Evolutionary conservation across 1,140 invertebrate genomes (phyloP).

Genomic region (Ooceraea biroi): DNA sequence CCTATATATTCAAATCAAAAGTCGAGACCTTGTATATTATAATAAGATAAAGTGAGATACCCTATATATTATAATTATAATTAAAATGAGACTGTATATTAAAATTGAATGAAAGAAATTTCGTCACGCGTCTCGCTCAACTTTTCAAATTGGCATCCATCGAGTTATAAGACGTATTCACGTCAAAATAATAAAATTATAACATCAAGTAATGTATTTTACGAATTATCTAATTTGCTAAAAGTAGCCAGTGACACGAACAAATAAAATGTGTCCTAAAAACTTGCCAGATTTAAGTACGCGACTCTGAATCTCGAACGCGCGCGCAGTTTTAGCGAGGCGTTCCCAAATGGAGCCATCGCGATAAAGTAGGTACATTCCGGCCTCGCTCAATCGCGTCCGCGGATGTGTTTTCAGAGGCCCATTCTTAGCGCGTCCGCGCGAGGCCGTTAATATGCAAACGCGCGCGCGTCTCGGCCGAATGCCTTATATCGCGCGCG

Average conservation of each 20-base stretch:
- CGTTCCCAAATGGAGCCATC: constrained; percentile 11
- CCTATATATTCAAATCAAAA: too few relatives aligned
- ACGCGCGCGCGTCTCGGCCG: constrained; percentile 55
- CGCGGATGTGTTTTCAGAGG: constrained; percentile 33
- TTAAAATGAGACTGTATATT: too few relatives aligned
- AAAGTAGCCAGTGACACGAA: not conserved
- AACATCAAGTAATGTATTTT: too few relatives aligned
- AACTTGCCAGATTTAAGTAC: not conserved
- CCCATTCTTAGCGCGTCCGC: constrained; percentile 62
- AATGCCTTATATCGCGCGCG: constrained; percentile 63
- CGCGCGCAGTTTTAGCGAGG: not conserved
- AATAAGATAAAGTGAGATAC: too few relatives aligned
- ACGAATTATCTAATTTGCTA: not conserved
- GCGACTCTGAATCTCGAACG: not conserved
- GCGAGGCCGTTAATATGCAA: constrained; percentile 72
- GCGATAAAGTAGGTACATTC: not conserved
- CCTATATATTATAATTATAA: too few relatives aligned
- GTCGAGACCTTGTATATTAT: too few relatives aligned
- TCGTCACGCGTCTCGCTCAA: too few relatives aligned
- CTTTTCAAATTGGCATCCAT: too few relatives aligned
- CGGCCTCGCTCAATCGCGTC: not conserved
- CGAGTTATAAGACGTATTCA: too few relatives aligned
- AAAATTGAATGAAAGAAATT: too few relatives aligned
- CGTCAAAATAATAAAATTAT: constrained; percentile 21
- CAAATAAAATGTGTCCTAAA: not conserved